Evolutionary conservation across 1,140 invertebrate genomes (phyloP), one percentile per base, ranked within the genome.

Genomic region (Procambarus clarkii): DNA sequence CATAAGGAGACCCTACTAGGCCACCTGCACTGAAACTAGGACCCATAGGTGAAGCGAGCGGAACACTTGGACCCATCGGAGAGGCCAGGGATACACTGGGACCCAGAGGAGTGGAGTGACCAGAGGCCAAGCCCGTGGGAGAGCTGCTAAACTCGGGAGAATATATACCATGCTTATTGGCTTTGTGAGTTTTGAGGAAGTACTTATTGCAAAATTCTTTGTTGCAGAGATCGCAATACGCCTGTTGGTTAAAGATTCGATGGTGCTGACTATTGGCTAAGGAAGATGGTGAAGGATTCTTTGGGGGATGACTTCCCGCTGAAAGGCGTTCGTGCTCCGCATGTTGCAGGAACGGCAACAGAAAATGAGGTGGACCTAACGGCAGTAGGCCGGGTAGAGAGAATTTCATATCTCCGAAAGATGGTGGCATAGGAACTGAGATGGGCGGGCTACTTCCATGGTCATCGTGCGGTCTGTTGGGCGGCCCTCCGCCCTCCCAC

Each of bases 131-230:
- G 15, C 84, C 83, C 48, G 92, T 90, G 7, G 87, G 89, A 21
- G 88, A 93, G 44, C 82, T 87, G 44, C 91, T 92, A 64, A 92
- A 45, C n/a, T 87, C 92, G 5, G 92, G 94, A 11, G 92, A 93
- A 74, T 93, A 94, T 85, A 98, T 98, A 13, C 98, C 98, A 94
- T 99, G 98, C 93, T 98, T 98, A 94, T 99, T 99, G 2, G 98
- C 98, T 94, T 98, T 98, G 95, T 99, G 98, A 48, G 98, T 99
- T 95, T 99, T 99, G 4, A 99, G 95, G 94, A 99, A 99, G 95
- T 99, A 99, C 94, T 99, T 99, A 95, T 99, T 99, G 95, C 99
- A 99, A 94, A 99, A 98, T 95, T 99, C 98, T 95, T 99, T 99
- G 95, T 99, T 99, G 95, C 99, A 99, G 71, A 98, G 95, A 93